Evolutionary conservation across 2,113 vertebrate genomes (phyloP).

Genomic region (Litocranius walleri): DNA sequence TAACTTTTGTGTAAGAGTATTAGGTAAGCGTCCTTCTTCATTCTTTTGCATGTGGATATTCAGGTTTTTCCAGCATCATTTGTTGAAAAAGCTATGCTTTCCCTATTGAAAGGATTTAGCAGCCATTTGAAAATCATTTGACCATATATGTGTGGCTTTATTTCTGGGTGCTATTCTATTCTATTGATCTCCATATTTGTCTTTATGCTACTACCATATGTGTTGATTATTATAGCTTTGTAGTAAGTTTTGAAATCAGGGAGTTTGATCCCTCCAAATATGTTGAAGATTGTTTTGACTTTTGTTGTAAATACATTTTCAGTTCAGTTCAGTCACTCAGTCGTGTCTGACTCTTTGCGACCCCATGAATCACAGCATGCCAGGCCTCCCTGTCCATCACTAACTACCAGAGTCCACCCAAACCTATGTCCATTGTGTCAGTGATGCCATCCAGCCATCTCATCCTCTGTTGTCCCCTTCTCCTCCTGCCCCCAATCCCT

Average conservation of each 20-base stretch:
- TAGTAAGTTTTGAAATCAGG: not conserved
- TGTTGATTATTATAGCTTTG: not conserved
- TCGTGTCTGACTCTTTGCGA: too few relatives aligned
- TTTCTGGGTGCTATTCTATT: not conserved
- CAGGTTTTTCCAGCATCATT: not conserved
- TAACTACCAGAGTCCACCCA: too few relatives aligned
- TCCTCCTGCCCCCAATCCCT: too few relatives aligned
- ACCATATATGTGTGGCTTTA: not conserved
- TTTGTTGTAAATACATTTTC: not conserved
- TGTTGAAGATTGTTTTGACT: not conserved
- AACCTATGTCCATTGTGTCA: too few relatives aligned
- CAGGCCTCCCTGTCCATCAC: too few relatives aligned
- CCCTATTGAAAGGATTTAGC: not conserved
- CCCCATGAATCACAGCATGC: too few relatives aligned
- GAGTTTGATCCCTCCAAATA: not conserved
- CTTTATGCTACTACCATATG: not conserved
- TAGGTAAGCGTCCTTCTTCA: not conserved
- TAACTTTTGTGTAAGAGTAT: not conserved
- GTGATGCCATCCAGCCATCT: too few relatives aligned
- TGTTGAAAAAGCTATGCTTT: not conserved
- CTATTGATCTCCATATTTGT: not conserved
- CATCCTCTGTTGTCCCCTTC: too few relatives aligned
- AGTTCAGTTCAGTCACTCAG: too few relatives aligned
- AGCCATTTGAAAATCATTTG: not conserved
- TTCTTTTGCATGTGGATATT: not conserved